Evolutionary conservation across 2,797 vertebrate species (phyloP).

Genomic region (Cynodonichthys magdalenae): DNA sequence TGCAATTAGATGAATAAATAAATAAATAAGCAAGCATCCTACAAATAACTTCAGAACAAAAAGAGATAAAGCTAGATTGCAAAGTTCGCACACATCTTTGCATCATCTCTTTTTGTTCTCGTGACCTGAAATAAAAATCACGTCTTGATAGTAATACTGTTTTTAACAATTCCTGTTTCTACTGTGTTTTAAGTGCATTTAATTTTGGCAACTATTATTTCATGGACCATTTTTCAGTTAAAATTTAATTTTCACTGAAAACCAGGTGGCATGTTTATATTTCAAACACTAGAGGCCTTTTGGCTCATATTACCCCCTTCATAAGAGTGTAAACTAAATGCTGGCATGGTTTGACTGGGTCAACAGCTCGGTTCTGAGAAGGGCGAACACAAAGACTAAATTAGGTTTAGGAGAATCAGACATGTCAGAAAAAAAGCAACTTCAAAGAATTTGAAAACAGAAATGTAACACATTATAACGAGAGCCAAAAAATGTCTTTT

Average conservation of each 20-base stretch:
- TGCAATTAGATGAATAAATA: neutral
- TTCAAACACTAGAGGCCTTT: slow-evolving; percentile 53
- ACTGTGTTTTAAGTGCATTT: slow-evolving; percentile 51
- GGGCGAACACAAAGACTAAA: slow-evolving; percentile 5
- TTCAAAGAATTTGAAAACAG: slow-evolving; percentile 22
- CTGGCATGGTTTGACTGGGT: slow-evolving; percentile 47
- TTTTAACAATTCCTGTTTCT: slow-evolving; percentile 22
- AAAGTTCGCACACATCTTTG: slow-evolving; percentile 4
- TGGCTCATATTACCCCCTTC: slow-evolving; percentile 60
- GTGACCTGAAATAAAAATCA: neutral
- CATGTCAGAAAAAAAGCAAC: slow-evolving; percentile 25
- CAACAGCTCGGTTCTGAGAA: slow-evolving; percentile 14
- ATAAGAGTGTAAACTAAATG: slow-evolving; percentile 54
- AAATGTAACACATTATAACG: slow-evolving; percentile 11
- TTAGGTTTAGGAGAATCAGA: slow-evolving; percentile 24
- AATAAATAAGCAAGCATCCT: neutral
- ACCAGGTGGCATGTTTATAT: slow-evolving; percentile 51
- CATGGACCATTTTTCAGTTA: slow-evolving; percentile 44
- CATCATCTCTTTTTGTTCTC: neutral
- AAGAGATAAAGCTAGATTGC: neutral
- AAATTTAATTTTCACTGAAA: slow-evolving; percentile 42
- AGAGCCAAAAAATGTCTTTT: neutral
- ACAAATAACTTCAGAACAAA: slow-evolving; percentile 16
- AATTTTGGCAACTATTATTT: slow-evolving; percentile 66
- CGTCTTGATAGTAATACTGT: slow-evolving; percentile 30